Evolutionary conservation across 2,113 vertebrate genomes (phyloP).

Genomic region (Phylloscopus whistleri): DNA sequence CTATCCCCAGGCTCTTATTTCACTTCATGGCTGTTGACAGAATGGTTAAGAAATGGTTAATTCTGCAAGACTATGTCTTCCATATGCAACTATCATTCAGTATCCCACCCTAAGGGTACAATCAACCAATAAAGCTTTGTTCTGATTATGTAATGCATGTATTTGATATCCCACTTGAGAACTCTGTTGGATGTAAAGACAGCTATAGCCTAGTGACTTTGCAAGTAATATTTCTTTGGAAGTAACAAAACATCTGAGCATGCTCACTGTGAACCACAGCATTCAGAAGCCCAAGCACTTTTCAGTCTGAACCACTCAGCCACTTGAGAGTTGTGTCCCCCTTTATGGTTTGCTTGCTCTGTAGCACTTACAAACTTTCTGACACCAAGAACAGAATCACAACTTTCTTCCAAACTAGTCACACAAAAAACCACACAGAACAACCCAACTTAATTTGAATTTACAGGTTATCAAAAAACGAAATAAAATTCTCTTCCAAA

Average conservation of each 20-base stretch:
- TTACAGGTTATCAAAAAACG: background rate
- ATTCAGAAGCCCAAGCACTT: background rate
- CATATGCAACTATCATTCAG: conserved; percentile 2
- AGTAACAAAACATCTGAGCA: background rate
- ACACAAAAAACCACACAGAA: background rate
- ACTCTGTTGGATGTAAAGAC: conserved; percentile 4
- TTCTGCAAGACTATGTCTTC: conserved; percentile 1
- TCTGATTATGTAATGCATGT: conserved; percentile 48
- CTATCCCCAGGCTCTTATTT: background rate
- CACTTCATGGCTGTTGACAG: background rate
- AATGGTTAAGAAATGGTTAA: conserved; percentile 19
- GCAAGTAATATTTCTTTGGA: conserved; percentile 10
- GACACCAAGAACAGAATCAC: background rate
- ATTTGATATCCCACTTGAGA: conserved; percentile 50
- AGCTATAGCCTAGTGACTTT: conserved; percentile 12
- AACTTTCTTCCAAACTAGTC: background rate
- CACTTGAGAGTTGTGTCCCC: background rate
- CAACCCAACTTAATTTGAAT: background rate
- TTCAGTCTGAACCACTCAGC: background rate
- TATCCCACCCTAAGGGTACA: conserved; percentile 27
- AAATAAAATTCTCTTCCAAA: background rate
- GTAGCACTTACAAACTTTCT: background rate
- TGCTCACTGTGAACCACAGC: background rate
- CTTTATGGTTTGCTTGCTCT: background rate
- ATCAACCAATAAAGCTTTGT: conserved; percentile 21